Evolutionary conservation across 2,113 vertebrate genomes (phyloP).

Genomic region (Vidua macroura): DNA sequence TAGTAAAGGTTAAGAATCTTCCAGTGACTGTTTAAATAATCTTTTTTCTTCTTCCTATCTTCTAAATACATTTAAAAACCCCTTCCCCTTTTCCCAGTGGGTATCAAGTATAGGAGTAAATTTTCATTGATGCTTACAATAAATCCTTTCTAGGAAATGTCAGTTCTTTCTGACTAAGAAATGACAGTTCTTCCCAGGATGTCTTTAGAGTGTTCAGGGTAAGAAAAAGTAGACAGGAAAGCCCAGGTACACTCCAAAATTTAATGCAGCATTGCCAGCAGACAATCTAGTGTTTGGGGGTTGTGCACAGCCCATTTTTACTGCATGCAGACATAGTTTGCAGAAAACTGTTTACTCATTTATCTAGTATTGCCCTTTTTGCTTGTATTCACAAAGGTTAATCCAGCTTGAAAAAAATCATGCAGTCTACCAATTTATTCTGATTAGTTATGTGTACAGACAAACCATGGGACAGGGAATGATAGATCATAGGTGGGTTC

Average conservation of each 20-base stretch:
- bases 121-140: not conserved
- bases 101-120: not conserved
- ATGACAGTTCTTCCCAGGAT: not conserved
- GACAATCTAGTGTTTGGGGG: not conserved
- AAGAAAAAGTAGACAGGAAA: not conserved
- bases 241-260: not conserved
- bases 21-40: not conserved
- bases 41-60: not conserved
- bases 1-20: not conserved
- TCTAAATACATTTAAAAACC: not conserved
- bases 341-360: not conserved
- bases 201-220: not conserved
- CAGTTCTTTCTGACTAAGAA: not conserved
- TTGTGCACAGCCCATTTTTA: not conserved
- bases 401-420: not conserved
- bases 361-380: not conserved
- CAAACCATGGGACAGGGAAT: not conserved
- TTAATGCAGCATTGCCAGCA: not conserved
- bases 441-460: not conserved
- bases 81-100: not conserved
- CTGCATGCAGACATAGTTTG: not conserved
- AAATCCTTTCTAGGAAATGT: not conserved
- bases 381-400: not conserved
- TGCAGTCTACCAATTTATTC: not conserved
- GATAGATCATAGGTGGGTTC: not conserved